Evolutionary conservation across 2,113 vertebrate species (phyloP).

Genomic region (Paratilapia polleni): DNA sequence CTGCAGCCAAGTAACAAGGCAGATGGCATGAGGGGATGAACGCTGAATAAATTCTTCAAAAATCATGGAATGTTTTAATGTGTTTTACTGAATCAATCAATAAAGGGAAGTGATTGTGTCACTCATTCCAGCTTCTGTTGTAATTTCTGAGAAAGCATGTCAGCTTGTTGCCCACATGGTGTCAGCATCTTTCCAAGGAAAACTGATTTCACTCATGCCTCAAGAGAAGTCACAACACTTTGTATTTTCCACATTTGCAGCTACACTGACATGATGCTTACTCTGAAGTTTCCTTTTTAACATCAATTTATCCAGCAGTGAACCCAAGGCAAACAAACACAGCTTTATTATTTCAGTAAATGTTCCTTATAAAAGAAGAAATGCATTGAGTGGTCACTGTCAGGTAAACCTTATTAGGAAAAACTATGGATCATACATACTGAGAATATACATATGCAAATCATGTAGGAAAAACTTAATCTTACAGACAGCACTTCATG

Average conservation of each 20-base stretch:
- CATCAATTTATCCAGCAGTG: neutral
- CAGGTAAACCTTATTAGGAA: neutral
- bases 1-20: constrained; percentile 56
- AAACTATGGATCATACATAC: too few relatives aligned
- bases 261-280: neutral
- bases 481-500: neutral
- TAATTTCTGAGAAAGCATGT: neutral
- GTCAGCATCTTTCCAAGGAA: constrained; percentile 12
- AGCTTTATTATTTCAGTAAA: neutral
- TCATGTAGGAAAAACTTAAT: neutral
- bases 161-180: constrained; percentile 12
- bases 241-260: neutral
- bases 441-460: too few relatives aligned
- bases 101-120: constrained; percentile 63
- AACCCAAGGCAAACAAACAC: neutral
- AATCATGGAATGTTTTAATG: constrained; percentile 38
- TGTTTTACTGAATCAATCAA: constrained; percentile 63
- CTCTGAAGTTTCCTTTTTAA: neutral
- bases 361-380: neutral
- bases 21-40: neutral
- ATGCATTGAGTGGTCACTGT: neutral
- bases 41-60: constrained; percentile 52
- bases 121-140: neutral
- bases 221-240: neutral
- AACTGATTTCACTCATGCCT: neutral